Evolutionary conservation across 2,888 invertebrate genomes (phyloP), one percentile per base, ranked within the genome.

Genomic region (Drosophila hawaiiensis): DNA sequence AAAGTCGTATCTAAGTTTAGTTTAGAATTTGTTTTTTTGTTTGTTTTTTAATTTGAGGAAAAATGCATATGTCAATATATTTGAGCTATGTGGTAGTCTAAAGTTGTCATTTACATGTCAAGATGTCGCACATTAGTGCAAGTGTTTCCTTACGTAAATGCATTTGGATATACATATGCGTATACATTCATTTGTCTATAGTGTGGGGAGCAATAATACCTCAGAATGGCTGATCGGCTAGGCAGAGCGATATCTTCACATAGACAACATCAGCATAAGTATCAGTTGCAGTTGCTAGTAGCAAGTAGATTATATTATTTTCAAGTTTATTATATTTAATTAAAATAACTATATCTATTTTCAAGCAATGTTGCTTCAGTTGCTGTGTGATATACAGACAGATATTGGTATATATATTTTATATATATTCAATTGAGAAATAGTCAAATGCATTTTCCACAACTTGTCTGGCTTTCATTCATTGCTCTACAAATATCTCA

Each of bases 41-140:
- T 7, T 31, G 14, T 7, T 10, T 22, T 29, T 12, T 37, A 28
- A 14, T 31, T 33, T 35, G 4, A 29, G 10, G 29, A 64, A 64
- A 62, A 35, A 4, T 66, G 66, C 33, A 33, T 63, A 7, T 56
- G 71, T 79, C 76, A 75, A 61, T 64, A 54, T 49, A 50, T 29
- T 60, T 63, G 12, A 49, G 55, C 55, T 47, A 72, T 62, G 35
- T 47, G 22, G 39, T 33, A 39, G 49, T 31, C 14, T 66, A 22
- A 37, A 49, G 54, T 41, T 76, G 65, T 37, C 39, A 63, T 62
- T 72, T 65, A 53, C 72, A 28, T 39, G 47, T 68, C 62, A 50
- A 33, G 19, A 47, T 72, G 50, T 52, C 33, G 33, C 31, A 37
- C n/a, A 50, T 59, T 37, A 25, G 19, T 50, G 25, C 39, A 16